Evolutionary conservation across 2,888 invertebrate genomes (phyloP).

Genomic region (Phortica okadai): DNA sequence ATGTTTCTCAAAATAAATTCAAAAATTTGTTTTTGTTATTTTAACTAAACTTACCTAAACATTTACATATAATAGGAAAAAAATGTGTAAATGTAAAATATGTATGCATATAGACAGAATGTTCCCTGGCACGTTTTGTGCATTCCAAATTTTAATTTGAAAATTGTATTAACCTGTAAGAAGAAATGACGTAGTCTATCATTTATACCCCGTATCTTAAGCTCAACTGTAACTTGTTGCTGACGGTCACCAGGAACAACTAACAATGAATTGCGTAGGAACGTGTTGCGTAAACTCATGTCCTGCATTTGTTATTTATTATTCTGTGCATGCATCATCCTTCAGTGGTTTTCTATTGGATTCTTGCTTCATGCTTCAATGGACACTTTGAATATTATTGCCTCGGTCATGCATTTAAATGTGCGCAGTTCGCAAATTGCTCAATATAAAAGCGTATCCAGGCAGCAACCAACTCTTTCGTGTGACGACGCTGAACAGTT

Average conservation of each 20-base stretch:
- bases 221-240: slow-evolving; percentile 59
- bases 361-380: slow-evolving; percentile 55
- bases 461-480: slow-evolving; percentile 25
- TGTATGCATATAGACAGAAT: too few relatives aligned
- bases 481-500: slow-evolving; percentile 6
- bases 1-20: too few relatives aligned
- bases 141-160: too few relatives aligned
- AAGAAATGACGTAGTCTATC: too few relatives aligned
- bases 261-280: slow-evolving; percentile 36
- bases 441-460: slow-evolving; percentile 33
- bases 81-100: too few relatives aligned
- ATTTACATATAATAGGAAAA: too few relatives aligned
- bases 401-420: slow-evolving; percentile 20
- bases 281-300: slow-evolving; percentile 63
- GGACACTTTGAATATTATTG: slow-evolving; percentile 61
- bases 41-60: too few relatives aligned
- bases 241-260: background rate
- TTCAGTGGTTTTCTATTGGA: slow-evolving; percentile 51
- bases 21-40: too few relatives aligned
- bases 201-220: too few relatives aligned
- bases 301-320: slow-evolving; percentile 64
- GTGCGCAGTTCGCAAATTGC: background rate
- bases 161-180: too few relatives aligned
- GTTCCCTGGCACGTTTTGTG: too few relatives aligned
- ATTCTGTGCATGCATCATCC: slow-evolving; percentile 57